Base-by-base conservation (phyloP, 92 coral and sea anemone species). In the Porites cylindrica region DNA sequence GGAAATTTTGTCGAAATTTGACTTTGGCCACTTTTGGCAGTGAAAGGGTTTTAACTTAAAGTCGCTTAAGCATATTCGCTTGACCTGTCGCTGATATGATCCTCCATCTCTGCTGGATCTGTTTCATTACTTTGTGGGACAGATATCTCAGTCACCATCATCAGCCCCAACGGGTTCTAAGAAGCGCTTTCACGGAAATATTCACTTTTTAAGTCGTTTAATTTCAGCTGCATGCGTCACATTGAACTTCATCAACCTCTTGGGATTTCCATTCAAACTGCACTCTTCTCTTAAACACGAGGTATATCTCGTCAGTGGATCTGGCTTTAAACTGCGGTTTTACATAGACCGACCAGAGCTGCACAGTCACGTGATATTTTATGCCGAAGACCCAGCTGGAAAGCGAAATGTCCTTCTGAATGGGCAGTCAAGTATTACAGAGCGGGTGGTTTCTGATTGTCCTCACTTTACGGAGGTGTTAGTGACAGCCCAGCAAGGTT, bases 261-360 rank as follows among this genome's bases (percentile, higher is more conserved):
- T 82, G 17, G 98, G 98, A 12, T 64, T 71, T 0, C 87, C 89
- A 26, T 92, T 90, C 70, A 80, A 70, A 75, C 87, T 94, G 20
- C 77, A 60, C 76, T 94, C 98, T 50, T 79, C 92, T 2, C 87
- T 94, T 75, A 94, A 94, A 63, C 90, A 88, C 29, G 90, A 85
- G 6, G 88, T 85, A 1, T 92, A 92, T 66, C 66, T 82, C 8
- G 91, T 92, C 21, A 78, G 62, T 24, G 88, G 92, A 53, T 81
- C 84, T 26, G 84, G 83, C 20, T 91, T 91, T 58, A 91, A 91
- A 77, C 72, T 93, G 1, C 91, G 89, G 51, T 86, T 92, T 0
- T 71, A 88, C 29, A 88, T 93, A 52, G 83, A 84, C 19, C 87
- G 91, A 52, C 93, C 96, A n/a, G 92, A 93, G 23, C 84, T 93